Evolutionary conservation across 1,140 invertebrate species (phyloP), one percentile per base, ranked within the genome.

Genomic region (Piezodorus guildinii): DNA sequence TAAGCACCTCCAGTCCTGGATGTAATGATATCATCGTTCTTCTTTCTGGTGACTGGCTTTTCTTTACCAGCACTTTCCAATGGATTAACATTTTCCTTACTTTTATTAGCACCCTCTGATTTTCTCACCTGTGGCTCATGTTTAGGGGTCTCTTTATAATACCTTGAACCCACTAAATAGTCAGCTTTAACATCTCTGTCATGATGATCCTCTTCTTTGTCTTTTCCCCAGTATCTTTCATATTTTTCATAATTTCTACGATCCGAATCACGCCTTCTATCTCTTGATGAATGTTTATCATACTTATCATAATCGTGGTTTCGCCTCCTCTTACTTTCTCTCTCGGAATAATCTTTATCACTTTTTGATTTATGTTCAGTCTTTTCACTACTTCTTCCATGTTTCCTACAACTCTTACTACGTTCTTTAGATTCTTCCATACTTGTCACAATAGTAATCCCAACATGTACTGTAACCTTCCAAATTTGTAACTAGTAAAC

Each of bases 1-100:
- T 99, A 99, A 10, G 96, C 95, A 62, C 96, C 95, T 51, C 94
- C 94, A 34, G 94, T 96, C 72, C 83, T 82, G 0, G 90, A 89
- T 16, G 89, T 90, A 3, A 96, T 69, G 51, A 87, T 74, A 72
- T 91, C 88, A 0, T 84, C 81, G 3, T 80, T 81, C 71, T 84
- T 83, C 45, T 79, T 80, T 69, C 79, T 76, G 10, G 69, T 71
- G n/a, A 10, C 27, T 45, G 16, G 62, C 16, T 10, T 21, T 19
- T 19, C 9, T 59, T 46, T 51, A 9, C 2, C 44, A 19, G 49
- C 19, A 30, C 34, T 49, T n/a, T 63, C 59, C 6, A 17, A 15
- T 30, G 10, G 17, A n/a, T 39, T 21, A 43, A 17, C 25, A 25
- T 25, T 45, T 51, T 62, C 23, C 15, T 23, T 34, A 61, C 23